Evolutionary conservation across 2,113 vertebrate genomes (phyloP), one percentile per base, ranked within the genome.

Genomic region (Malaclemys terrapin): DNA sequence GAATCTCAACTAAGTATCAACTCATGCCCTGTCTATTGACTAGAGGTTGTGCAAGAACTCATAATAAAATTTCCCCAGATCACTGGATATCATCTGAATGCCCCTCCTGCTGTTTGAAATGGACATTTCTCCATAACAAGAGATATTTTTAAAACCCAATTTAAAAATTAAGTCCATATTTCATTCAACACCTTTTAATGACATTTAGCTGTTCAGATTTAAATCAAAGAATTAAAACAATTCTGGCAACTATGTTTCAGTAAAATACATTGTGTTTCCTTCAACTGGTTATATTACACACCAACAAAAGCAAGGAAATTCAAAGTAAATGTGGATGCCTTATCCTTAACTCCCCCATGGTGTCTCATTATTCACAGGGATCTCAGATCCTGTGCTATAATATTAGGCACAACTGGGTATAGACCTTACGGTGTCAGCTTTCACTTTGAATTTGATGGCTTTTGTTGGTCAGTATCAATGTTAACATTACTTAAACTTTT

Each of bases 401-500:
- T 78, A 62, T 62, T 2, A 16, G 4, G 10, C 59, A 78, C 22
- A 84, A 19, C 1, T 82, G 75, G 49, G 59, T 6, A 38, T 0
- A 80, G 84, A 54, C 14, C 82, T 8, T 19, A 88, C 4, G 62
- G 25, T 29, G 75, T 27, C 19, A 82, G 12, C 16, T 72, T 86
- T 84, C 47, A 29, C 52, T 85, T 45, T 50, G 82, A 88, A 89
- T 84, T 84, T 85, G 84, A 1, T 78, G 42, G 11, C 11, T 10
- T 90, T 54, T 38, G 25, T 84, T 57, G 42, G 50, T n/a, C 91
- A 49, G 24, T 90, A 88, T 42, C 78, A 94, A 89, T 0, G 0
- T 72, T 93, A 94, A 85, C 29, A 85, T 53, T 52, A 93, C 87
- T 93, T 54, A 89, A 90, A 59, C 31, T 90, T 42, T 85, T 90